Percentiles rank a stretch among this genome's conserved stretches.
Evolutionary conservation across 2,888 invertebrate species (phyloP).

Genomic region (Tipula lateralis): DNA sequence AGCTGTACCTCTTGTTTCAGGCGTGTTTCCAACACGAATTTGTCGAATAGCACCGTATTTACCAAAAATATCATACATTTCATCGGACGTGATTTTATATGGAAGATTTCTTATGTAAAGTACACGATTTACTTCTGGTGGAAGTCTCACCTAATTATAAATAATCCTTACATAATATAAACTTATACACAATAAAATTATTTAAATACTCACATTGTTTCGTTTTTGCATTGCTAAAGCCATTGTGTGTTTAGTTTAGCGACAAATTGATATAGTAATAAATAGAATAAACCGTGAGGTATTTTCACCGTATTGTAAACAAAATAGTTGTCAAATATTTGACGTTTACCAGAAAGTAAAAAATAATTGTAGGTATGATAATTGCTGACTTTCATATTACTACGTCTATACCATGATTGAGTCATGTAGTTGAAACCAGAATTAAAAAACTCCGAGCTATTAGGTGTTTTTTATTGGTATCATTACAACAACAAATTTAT

Average conservation of each 20-base stretch:
- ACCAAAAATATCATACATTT: constrained; percentile 99
- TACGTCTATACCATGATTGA: too few relatives aligned
- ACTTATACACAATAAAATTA: too few relatives aligned
- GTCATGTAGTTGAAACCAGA: too few relatives aligned
- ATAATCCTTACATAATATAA: too few relatives aligned
- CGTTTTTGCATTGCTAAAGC: constrained; percentile 70
- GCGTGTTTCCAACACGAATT: constrained; percentile 95
- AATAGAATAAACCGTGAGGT: neutral
- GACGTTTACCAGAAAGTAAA: neutral
- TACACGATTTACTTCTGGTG: constrained; percentile 97
- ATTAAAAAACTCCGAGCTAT: too few relatives aligned
- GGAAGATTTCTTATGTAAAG: constrained; percentile 95
- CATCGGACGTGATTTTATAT: constrained; percentile 98
- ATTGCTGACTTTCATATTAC: too few relatives aligned
- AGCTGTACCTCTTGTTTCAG: constrained; percentile 96
- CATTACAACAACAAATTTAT: too few relatives aligned
- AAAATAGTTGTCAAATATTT: neutral
- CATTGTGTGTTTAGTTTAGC: constrained; percentile 47
- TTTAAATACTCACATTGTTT: constrained; percentile 60
- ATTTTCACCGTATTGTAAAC: neutral
- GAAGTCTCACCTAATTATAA: constrained; percentile 76
- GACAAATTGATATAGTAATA: neutral
- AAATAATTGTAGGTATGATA: neutral
- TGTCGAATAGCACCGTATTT: constrained; percentile 99
- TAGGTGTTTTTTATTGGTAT: too few relatives aligned